Evolutionary conservation across 1,140 invertebrate genomes (phyloP).

Genomic region (Drosophila pachea): DNA sequence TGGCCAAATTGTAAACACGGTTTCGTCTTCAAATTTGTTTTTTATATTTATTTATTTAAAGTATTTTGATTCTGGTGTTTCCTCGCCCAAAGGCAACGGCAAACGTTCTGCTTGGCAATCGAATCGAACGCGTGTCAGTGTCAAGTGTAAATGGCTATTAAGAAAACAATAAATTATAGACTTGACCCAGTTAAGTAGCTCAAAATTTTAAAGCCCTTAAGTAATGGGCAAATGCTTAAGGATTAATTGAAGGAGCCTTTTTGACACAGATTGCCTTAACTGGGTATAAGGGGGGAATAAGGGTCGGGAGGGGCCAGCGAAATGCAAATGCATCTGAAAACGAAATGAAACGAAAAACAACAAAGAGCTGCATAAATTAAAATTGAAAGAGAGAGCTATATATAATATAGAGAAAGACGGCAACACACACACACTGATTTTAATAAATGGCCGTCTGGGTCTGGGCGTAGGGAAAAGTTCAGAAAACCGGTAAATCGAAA

Average conservation of each 20-base stretch:
- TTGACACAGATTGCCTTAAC: constrained; percentile 38
- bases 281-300: background rate
- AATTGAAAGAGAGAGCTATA: constrained; percentile 6
- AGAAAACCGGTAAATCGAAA: constrained; percentile 62
- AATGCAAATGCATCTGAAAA: constrained; percentile 64
- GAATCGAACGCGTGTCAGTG: constrained; percentile 44
- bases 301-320: constrained; percentile 1
- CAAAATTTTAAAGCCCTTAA: background rate
- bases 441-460: constrained; percentile 11
- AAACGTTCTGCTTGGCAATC: constrained; percentile 47
- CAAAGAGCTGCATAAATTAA: constrained; percentile 53
- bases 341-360: constrained; percentile 34
- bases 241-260: constrained; percentile 32
- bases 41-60: constrained; percentile 14
- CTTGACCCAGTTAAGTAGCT: constrained; percentile 54
- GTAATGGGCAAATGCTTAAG: constrained; percentile 34
- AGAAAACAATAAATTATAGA: constrained; percentile 26
- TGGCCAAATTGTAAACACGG: constrained; percentile 33
- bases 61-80: constrained; percentile 24
- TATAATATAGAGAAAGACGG: constrained; percentile 1
- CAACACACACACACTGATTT: constrained; percentile 1
- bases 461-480: constrained; percentile 61
- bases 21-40: background rate
- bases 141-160: constrained; percentile 37
- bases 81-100: background rate